Percentiles rank a stretch among this genome's conserved stretches.
Evolutionary conservation across 2,113 vertebrate species (phyloP).

Genomic region (Chionis minor): DNA sequence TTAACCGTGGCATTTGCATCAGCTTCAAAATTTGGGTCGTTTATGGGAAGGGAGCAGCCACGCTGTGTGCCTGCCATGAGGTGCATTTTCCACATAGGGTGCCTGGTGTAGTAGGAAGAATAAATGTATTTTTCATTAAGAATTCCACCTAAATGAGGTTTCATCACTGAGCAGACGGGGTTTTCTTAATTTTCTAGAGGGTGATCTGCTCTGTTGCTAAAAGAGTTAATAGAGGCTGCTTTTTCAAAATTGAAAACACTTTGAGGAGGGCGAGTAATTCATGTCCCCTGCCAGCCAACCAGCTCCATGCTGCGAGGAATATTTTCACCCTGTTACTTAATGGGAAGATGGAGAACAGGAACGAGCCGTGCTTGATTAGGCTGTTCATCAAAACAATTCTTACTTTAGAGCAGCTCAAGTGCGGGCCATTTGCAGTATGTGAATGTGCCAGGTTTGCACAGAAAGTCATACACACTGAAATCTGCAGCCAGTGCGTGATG

Average conservation of each 20-base stretch:
- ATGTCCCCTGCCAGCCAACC: background rate
- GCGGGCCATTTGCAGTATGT: fast-evolving
- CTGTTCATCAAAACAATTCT: background rate
- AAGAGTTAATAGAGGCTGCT: background rate
- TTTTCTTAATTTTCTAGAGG: background rate
- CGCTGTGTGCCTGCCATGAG: fast-evolving
- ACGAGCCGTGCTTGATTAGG: background rate
- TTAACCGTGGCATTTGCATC: background rate
- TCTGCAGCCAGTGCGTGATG: background rate
- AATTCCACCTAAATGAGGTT: background rate
- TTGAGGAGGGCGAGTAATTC: background rate
- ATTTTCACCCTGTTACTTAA: background rate
- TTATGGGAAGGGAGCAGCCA: background rate
- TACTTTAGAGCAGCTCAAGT: background rate
- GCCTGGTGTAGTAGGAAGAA: background rate
- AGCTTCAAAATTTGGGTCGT: background rate
- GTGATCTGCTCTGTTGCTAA: too few relatives aligned
- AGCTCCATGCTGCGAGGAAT: fast-evolving
- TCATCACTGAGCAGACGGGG: background rate
- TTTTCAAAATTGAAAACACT: background rate
- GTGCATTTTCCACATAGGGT: fast-evolving
- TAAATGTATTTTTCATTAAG: background rate
- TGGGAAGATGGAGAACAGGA: background rate
- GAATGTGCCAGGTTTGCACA: background rate
- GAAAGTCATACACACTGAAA: fast-evolving